Percentiles rank a stretch among this genome's conserved stretches.
Conservation (phyloP, 2,797 vertebrate genomes). For the Chelmon rostratus region DNA sequence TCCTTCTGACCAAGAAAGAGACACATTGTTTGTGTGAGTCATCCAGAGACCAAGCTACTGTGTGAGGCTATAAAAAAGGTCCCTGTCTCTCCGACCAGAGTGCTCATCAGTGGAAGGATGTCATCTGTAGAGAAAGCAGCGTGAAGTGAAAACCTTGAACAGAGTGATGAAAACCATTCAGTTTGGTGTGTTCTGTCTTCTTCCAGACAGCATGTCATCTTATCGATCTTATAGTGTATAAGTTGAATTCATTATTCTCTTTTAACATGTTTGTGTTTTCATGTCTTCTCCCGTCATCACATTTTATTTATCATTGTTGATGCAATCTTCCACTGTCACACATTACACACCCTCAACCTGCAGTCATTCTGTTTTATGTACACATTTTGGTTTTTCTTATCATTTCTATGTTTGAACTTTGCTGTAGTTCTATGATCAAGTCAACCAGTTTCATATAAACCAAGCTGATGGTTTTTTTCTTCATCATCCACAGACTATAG, state of each 20-base stretch:
- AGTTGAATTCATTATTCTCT: constrained; percentile 5
- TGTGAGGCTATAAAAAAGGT: constrained; percentile 50
- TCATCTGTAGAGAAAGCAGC: constrained; percentile 29
- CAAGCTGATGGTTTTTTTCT: background rate
- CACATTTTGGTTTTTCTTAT: background rate
- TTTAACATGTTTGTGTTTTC: background rate
- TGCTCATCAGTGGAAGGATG: constrained; percentile 40
- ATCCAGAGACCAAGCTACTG: constrained; percentile 35
- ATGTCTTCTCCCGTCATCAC: constrained; percentile 12
- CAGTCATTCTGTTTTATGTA: background rate
- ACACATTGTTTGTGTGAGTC: constrained; percentile 57
- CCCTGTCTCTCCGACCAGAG: constrained; percentile 24
- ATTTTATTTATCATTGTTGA: constrained; percentile 12
- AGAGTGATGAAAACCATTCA: constrained; percentile 6
- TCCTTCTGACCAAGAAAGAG: constrained; percentile 48
- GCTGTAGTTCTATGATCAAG: background rate
- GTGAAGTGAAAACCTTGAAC: constrained; percentile 32
- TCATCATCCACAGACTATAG: constrained; percentile 87
- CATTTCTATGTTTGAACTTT: too few species aligned
- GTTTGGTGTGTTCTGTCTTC: background rate
- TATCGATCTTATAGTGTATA: constrained; percentile 28
- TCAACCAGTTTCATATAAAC: background rate
- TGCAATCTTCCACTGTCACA: background rate
- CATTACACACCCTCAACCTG: background rate
- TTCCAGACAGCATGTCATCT: constrained; percentile 16